Conservation (phyloP, 2,888 invertebrate species). For the Danaus chrysippus region DNA sequence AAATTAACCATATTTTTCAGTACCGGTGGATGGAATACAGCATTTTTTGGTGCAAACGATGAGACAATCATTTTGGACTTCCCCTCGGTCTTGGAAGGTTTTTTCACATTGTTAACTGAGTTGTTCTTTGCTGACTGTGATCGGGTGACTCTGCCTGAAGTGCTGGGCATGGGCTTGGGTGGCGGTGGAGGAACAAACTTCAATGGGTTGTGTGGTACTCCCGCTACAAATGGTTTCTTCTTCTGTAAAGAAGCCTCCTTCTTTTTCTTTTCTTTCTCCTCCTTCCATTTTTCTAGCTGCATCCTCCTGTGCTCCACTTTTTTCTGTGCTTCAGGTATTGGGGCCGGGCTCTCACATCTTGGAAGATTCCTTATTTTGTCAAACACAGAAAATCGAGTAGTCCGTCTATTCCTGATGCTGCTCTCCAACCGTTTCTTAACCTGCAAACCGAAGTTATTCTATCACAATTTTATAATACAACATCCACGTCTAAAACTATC, state of each 20-base stretch:
- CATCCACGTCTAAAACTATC: not conserved
- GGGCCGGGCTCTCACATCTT: conserved; percentile 42
- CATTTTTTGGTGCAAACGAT: conserved; percentile 77
- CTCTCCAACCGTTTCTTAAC: conserved; percentile 52
- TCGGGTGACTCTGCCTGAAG: conserved; percentile 60
- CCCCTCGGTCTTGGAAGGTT: conserved; percentile 19
- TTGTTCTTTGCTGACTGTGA: conserved; percentile 48
- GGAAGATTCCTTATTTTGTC: conserved; percentile 55
- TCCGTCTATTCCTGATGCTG: conserved; percentile 50
- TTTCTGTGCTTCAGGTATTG: conserved; percentile 27
- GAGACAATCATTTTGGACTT: conserved; percentile 25
- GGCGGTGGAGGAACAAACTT: conserved; percentile 54
- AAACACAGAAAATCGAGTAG: conserved; percentile 50
- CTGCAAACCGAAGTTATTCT: conserved; percentile 42
- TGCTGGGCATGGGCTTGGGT: conserved; percentile 46
- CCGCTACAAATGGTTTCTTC: conserved; percentile 63
- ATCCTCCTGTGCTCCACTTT: conserved; percentile 54
- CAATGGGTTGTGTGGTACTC: conserved; percentile 48
- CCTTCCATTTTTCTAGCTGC: conserved; percentile 67
- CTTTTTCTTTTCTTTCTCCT: conserved; percentile 62
- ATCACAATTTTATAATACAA: not conserved
- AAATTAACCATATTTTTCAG: conserved; percentile 44
- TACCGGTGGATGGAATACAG: conserved; percentile 75
- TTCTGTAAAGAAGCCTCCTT: conserved; percentile 51
- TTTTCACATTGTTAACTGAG: conserved; percentile 17